These are phyloP conservation scores for Mimas tiliae DNA, from an alignment of 2,888 invertebrate species.

Conservation along the genomic window DNA sequence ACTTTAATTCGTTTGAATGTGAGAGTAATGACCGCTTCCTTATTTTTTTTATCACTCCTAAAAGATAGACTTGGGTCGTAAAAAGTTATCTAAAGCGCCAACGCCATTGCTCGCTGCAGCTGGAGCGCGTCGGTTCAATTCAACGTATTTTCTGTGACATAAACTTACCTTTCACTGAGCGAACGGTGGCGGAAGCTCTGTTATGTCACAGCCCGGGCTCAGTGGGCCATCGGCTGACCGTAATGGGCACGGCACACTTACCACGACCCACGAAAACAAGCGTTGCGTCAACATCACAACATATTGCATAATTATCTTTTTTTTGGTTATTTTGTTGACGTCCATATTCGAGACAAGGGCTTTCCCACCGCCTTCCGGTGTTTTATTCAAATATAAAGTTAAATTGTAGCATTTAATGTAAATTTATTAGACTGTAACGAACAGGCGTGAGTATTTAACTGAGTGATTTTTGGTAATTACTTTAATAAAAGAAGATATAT, in stretches of 20 bases:
- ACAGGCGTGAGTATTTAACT: conserved; percentile 2
- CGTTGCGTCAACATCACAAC: conserved; percentile 77
- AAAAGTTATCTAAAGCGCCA: conserved; percentile 27
- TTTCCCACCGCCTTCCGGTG: conserved; percentile 42
- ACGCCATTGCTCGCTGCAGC: conserved; percentile 22
- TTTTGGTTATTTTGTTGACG: conserved; percentile 56
- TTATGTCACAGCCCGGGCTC: conserved; percentile 71
- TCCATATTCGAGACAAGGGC: conserved; percentile 44
- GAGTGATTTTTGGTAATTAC: background rate
- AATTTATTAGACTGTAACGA: conserved; percentile 24
- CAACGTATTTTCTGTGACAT: conserved; percentile 31
- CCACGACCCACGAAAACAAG: conserved; percentile 79
- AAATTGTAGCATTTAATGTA: conserved; percentile 11
- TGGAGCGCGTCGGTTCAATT: conserved; percentile 25
- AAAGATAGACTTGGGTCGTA: conserved; percentile 17
- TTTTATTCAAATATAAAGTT: conserved; percentile 22
- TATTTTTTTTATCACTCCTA: conserved; percentile 19
- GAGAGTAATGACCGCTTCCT: conserved; percentile 24
- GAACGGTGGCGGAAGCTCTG: conserved; percentile 73
- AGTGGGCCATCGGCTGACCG: conserved; percentile 81
- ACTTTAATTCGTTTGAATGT: conserved; percentile 2
- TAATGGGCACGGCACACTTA: conserved; percentile 79
- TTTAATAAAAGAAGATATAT: conserved; percentile 9
- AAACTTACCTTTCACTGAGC: conserved; percentile 64
- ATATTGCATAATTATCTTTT: conserved; percentile 62